These are phyloP conservation scores for Venusia cambrica DNA, from an alignment of 2,888 invertebrate genomes.

Conservation along the genomic window DNA sequence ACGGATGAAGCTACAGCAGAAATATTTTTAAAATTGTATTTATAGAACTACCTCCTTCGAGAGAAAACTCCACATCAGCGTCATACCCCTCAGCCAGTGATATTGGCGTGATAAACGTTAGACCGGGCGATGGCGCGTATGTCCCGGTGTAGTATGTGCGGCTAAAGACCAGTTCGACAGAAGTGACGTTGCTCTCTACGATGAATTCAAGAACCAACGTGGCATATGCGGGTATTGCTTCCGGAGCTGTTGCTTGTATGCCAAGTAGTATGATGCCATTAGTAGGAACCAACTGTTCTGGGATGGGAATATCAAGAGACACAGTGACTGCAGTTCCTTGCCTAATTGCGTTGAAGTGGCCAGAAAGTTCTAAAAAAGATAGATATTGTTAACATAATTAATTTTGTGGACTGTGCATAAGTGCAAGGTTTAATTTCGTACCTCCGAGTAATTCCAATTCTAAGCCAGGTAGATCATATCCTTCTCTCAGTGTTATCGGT, in stretches of 20 bases:
- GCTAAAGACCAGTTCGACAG: conserved; percentile 12
- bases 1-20: neutral
- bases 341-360: conserved; percentile 27
- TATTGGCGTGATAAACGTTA: conserved; percentile 15
- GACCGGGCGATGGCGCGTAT: conserved; percentile 5
- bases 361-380: conserved; percentile 33
- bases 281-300: conserved; percentile 17
- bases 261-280: conserved; percentile 36
- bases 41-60: conserved; percentile 21
- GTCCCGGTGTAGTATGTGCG: conserved; percentile 18
- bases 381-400: too few relatives aligned
- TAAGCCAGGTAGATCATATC: conserved; percentile 32
- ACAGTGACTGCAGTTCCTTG: conserved; percentile 30
- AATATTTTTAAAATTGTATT: neutral
- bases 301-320: conserved; percentile 27
- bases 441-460: conserved; percentile 23
- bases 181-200: conserved; percentile 1
- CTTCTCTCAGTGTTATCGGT: conserved; percentile 34
- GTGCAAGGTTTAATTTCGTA: too few relatives aligned
- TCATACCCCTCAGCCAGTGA: conserved; percentile 27
- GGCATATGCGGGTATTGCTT: conserved; percentile 32
- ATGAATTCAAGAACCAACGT: conserved; percentile 35
- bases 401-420: too few relatives aligned
- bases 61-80: conserved; percentile 16
- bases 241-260: conserved; percentile 35